These are phyloP conservation scores for Crocidura indochinensis DNA, from an alignment of 2,797 vertebrate species.

Conservation along the genomic window DNA sequence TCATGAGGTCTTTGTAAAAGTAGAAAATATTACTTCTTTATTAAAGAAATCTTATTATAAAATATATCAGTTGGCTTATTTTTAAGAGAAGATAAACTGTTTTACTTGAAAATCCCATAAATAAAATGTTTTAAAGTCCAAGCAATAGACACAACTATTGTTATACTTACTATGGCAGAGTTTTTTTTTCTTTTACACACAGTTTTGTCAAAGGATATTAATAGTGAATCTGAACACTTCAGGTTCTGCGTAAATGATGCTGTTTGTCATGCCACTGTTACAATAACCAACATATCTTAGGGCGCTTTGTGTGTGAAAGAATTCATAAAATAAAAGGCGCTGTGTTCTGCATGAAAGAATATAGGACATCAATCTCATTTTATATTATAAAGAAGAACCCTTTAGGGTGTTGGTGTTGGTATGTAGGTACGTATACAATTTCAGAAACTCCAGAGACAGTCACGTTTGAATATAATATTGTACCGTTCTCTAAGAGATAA, in stretches of 20 bases:
- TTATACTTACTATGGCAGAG: background rate
- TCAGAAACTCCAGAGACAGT: conserved; percentile 55
- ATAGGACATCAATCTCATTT: conserved; percentile 60
- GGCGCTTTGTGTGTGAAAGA: conserved; percentile 46
- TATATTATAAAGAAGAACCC: conserved; percentile 41
- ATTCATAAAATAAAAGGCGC: conserved; percentile 63
- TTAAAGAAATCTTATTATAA: conserved; percentile 55
- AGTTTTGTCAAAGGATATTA: conserved; percentile 34
- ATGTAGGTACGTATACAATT: conserved; percentile 55
- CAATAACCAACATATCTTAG: conserved; percentile 62
- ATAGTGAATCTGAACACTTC: conserved; percentile 51
- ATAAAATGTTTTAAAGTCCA: conserved; percentile 55
- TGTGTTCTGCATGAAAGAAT: conserved; percentile 56
- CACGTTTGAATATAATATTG: conserved; percentile 38
- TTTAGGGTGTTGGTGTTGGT: conserved; percentile 8
- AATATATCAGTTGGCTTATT: conserved; percentile 1
- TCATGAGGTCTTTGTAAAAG: background rate
- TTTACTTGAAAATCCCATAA: conserved; percentile 48
- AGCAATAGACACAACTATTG: conserved; percentile 34
- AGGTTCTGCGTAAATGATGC: conserved; percentile 60
- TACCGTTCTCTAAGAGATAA: conserved; percentile 45
- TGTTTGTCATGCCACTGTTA: conserved; percentile 70
- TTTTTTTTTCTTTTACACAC: conserved; percentile 22
- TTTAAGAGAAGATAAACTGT: conserved; percentile 42
- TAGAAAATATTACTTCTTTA: conserved; percentile 16